Evolutionary conservation across 2,797 vertebrate species (phyloP), one percentile per base, ranked within the genome.

Genomic region (Carduelis carduelis): DNA sequence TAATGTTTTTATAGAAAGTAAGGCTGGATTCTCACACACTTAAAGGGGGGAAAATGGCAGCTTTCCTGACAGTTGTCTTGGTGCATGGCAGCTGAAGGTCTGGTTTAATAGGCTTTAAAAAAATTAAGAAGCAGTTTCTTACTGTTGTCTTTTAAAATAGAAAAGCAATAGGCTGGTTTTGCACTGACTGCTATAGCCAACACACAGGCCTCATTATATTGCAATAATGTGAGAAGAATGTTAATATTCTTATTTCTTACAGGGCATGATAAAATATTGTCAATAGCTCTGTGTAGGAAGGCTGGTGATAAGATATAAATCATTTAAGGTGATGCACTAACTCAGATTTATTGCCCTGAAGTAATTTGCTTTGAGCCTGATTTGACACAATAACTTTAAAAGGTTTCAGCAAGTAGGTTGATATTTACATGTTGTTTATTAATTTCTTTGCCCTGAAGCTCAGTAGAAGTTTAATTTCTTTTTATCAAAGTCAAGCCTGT

Each of bases 381-480:
- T 74, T 87, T 65, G 71, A 89, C 81, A 75, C 60, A 83, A 7
- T 85, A 89, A 77, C 70, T 88, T 88, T 57, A 59, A 92, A 91
- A 91, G 52, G 34, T 71, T 86, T 86, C 52, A 75, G 66, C 76
- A 86, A 56, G 30, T 63, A 44, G 28, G 30, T 53, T 90, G 56
- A 39, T 84, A 82, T 95, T 96, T 86, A 77, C 30, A 15, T 55
- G 47, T 35, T 72, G 41, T 78, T 78, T 66, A 82, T 91, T 90
- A 75, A 87, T 91, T 71, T 89, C 32, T 83, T 89, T 82, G 56
- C 75, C 89, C 68, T 56, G 81, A 94, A 86, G 72, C 47, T 91
- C 37, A 88, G 59, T 49, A 76, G 70, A 88, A 78, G 50, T 72
- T 71, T 69, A 6, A 77, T 72, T 83, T 78, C 53, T 65, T 78